phyloP scores from a whole-genome alignment of 2,797 vertebrate species.

The Sarcoramphus papa region DNA sequence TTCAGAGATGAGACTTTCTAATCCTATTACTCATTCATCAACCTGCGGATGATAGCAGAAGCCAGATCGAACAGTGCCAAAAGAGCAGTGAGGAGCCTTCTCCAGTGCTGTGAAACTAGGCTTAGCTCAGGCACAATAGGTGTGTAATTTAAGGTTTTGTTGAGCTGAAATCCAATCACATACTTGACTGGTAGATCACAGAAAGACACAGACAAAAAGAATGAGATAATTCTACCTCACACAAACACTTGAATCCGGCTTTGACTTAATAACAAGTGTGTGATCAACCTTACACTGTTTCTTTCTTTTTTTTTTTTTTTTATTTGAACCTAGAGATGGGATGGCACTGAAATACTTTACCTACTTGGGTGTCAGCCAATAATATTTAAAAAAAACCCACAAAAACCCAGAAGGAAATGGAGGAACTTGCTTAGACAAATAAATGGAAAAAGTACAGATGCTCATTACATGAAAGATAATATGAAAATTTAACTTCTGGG shows the following conservation, averaged over 20 bases:
- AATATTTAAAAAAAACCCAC: not conserved
- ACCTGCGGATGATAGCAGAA: slow-evolving; percentile 81
- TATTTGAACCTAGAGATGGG: slow-evolving; percentile 19
- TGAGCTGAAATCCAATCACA: slow-evolving; percentile 99
- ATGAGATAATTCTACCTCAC: slow-evolving; percentile 85
- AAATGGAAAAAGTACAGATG: not conserved
- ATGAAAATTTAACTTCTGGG: not conserved
- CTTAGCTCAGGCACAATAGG: slow-evolving; percentile 94
- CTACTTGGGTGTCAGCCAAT: slow-evolving; percentile 18
- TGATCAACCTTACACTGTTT: slow-evolving; percentile 69
- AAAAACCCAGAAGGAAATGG: not conserved
- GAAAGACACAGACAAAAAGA: slow-evolving; percentile 86
- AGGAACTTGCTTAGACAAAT: not conserved
- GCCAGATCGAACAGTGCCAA: slow-evolving; percentile 81
- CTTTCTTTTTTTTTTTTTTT: slow-evolving; percentile 6
- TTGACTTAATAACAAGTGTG: slow-evolving; percentile 76
- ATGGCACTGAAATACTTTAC: not conserved
- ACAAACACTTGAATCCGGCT: slow-evolving; percentile 79
- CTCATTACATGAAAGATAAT: not conserved
- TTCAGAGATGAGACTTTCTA: slow-evolving; percentile 83
- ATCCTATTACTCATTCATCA: slow-evolving; percentile 95
- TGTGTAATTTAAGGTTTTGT: slow-evolving; percentile 99
- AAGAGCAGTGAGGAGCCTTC: slow-evolving; percentile 82
- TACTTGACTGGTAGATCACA: slow-evolving; percentile 98
- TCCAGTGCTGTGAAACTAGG: slow-evolving; percentile 86